These are phyloP conservation scores for Zaprionus kolodkinae DNA, from an alignment of 1,140 invertebrate species.

Conservation along the genomic window DNA sequence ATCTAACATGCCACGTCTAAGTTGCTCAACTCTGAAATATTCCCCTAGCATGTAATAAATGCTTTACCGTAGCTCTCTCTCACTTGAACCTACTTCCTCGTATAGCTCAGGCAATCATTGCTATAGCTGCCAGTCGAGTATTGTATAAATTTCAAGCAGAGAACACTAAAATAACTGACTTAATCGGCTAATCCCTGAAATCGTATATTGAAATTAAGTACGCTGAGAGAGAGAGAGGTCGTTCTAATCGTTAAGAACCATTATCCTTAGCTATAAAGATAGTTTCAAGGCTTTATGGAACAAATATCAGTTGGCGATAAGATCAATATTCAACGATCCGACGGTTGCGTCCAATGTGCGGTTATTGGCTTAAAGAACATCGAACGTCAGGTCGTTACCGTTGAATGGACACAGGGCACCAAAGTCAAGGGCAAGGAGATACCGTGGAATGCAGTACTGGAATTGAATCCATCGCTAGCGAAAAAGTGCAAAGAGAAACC, in stretches of 20 bases:
- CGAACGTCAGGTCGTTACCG: conserved; percentile 93
- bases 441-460: conserved; percentile 93
- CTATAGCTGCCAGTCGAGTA: conserved; percentile 1
- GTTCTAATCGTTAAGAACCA: too few relatives aligned
- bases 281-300: conserved; percentile 49
- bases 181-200: conserved; percentile 17
- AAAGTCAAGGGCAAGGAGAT: conserved; percentile 99
- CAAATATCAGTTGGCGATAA: conserved; percentile 88
- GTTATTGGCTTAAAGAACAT: conserved; percentile 95
- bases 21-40: not conserved
- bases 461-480: conserved; percentile 88
- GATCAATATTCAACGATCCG: conserved; percentile 96
- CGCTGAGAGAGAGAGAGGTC: not conserved
- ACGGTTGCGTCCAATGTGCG: conserved; percentile 96
- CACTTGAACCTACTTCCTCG: not conserved
- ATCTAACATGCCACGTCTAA: not conserved
- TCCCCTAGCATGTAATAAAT: too few relatives aligned
- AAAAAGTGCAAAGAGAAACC: not conserved
- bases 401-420: conserved; percentile 98
- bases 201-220: conserved; percentile 18
- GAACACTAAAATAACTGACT: conserved; percentile 26
- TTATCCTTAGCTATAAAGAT: not conserved
- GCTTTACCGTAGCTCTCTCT: not conserved
- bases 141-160: not conserved
- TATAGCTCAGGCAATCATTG: conserved; percentile 23